Base-by-base conservation (phyloP, 1,140 invertebrate species). In the Bombus breviceps region DNA sequence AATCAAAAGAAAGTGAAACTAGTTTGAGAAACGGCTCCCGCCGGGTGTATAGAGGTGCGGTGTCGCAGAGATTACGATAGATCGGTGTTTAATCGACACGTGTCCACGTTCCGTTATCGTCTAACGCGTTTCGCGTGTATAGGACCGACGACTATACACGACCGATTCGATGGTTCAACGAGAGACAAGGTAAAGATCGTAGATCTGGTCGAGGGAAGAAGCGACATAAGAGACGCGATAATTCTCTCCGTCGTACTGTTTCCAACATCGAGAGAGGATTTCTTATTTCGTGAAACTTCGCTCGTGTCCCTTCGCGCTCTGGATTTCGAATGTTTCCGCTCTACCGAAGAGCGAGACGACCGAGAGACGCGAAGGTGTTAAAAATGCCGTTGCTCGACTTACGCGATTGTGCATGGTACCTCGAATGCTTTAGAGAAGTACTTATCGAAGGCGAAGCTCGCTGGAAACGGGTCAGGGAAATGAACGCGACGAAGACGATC, bases 11-110 rank as follows among this genome's bases (percentile, higher is more conserved):
- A 88, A 79, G 75, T 82, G 43, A 93, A 91, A 84, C 79, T 91
- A 57, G 91, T 91, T 80, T 95, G 94, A 95, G 92, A 92, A 86
- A 84, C 76, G 82, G 85, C 71, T 57, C 0, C 39, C 3, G n/a
- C 18, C 10, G 5, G 64, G 4, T 43, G 76, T 69, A 53, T n/a
- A n/a, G 75, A 59, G 28, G 76, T 47, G 32, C 18, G 53, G 32
- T 6, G 1, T 22, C 10, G 22, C 64, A 4, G 37, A 43, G n/a
- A 41, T 57, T 25, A 39, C 74, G 34, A 34, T 2, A 12, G 43
- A 53, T 22, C 41, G n/a, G 22, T 18, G 53, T 81, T 64, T 34
- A 25, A 68, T 62, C 64, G 8, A 72, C 34, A 1, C 73, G 59
- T 43, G 78, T 57, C 18, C 32, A 39, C 53, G 37, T 82, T 85